Base-by-base conservation (phyloP, 2,113 vertebrate genomes). In the Anas platyrhynchos region DNA sequence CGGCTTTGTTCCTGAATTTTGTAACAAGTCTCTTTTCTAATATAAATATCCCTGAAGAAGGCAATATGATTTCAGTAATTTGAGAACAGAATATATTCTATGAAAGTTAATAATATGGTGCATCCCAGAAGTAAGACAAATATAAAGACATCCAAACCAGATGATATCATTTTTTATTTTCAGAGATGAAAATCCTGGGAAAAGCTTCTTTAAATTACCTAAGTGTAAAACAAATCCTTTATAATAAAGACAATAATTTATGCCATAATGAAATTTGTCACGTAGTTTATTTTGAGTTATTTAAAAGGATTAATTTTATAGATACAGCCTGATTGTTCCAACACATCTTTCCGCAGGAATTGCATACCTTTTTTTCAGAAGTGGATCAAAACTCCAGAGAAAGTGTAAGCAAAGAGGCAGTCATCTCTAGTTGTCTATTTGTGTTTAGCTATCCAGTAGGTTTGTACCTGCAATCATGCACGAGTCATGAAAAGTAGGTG, bases 121-220 rank as follows among this genome's bases (percentile, higher is more conserved):
- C 91, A 96, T 92, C 86, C 88, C 93, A 93, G 81, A 95, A 96
- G 83, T 95, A 69, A 96, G 95, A 89, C 89, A 94, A 95, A 96
- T 92, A 89, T 59, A 79, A 89, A 83, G 83, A 66, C 67, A 46
- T 73, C 43, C 67, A 87, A 92, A 85, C 43, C 71, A 93, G 78
- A 79, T 74, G 6, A 93, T 91, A 87, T 54, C 1, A 22, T 52
- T 88, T 52, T 94, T 92, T 92, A 90, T 93, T 91, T 96, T 89
- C 88, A 93, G 76, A 50, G 71, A 93, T 87, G 71, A 93, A 94
- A 94, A 89, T 91, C 78, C 67, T 17, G 1, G 69, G 68, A 44
- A 85, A 95, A 89, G 36, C 89, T 87, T 88, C 59, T 94, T 93
- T 85, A 89, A 88, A 95, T 95, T 95, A 87, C 81, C 41, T 66